Percentiles rank a stretch among this genome's conserved stretches.
phyloP scores from a whole-genome alignment of 2,888 invertebrate genomes.

The Leucoma salicis region DNA sequence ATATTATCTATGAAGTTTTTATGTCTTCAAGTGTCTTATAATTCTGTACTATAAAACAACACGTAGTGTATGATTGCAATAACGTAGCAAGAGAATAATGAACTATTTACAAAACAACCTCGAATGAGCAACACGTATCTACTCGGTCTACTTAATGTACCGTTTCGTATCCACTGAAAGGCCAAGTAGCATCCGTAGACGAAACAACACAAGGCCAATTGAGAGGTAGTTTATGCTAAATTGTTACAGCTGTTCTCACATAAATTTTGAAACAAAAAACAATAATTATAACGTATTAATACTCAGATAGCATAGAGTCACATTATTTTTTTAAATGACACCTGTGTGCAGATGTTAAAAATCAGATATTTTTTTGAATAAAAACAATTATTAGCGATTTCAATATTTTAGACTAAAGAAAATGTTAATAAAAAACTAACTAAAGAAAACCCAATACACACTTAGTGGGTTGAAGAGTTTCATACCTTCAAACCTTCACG shows the following conservation, averaged over 20 bases:
- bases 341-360: too few relatives aligned
- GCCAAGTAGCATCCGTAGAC: slow-evolving; percentile 40
- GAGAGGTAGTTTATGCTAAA: slow-evolving; percentile 42
- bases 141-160: slow-evolving; percentile 18
- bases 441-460: too few relatives aligned
- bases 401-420: too few relatives aligned
- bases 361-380: too few relatives aligned
- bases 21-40: slow-evolving; percentile 17
- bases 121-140: slow-evolving; percentile 10
- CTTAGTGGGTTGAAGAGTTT: too few relatives aligned
- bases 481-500: too few relatives aligned
- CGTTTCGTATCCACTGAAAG: slow-evolving; percentile 46
- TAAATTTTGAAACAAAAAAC: slow-evolving; percentile 36
- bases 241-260: slow-evolving; percentile 36
- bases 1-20: slow-evolving; percentile 37
- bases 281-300: too few relatives aligned
- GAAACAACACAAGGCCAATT: slow-evolving; percentile 55
- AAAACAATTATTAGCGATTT: too few relatives aligned
- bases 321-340: too few relatives aligned
- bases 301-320: too few relatives aligned
- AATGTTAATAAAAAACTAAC: too few relatives aligned
- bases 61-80: slow-evolving; percentile 1
- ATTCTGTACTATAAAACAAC: slow-evolving; percentile 11
- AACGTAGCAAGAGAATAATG: neutral
- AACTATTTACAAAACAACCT: slow-evolving; percentile 20